phyloP scores from a whole-genome alignment of 1,140 invertebrate species.

The Drosophila auraria region DNA sequence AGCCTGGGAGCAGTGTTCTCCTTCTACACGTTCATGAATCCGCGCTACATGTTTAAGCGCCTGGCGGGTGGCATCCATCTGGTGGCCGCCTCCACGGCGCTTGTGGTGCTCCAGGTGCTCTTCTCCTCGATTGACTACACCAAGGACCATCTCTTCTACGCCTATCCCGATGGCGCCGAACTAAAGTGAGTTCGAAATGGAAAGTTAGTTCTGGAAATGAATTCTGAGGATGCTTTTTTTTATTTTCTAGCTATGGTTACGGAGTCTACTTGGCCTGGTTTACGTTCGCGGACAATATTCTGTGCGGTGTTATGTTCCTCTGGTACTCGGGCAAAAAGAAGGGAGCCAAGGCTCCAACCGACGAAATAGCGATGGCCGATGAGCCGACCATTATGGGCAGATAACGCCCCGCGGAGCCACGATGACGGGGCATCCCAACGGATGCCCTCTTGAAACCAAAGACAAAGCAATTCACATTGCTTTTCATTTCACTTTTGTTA shows the following conservation, averaged over 20 bases:
- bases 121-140: constrained; percentile 90
- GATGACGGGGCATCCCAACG: not conserved
- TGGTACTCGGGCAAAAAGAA: constrained; percentile 93
- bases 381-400: constrained; percentile 93
- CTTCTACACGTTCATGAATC: constrained; percentile 93
- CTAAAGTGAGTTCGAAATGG: constrained; percentile 86
- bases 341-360: constrained; percentile 91
- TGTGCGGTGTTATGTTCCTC: constrained; percentile 90
- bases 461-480: constrained; percentile 66
- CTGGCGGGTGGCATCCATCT: constrained; percentile 94
- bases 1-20: constrained; percentile 93
- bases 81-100: constrained; percentile 89
- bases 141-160: constrained; percentile 88
- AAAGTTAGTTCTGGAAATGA: not conserved
- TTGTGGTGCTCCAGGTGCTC: constrained; percentile 93
- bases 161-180: constrained; percentile 89
- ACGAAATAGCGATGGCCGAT: constrained; percentile 92
- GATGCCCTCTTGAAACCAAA: constrained; percentile 48
- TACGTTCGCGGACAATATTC: constrained; percentile 90
- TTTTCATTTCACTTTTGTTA: constrained; percentile 73
- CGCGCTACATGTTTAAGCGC: constrained; percentile 95
- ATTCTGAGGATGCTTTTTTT: not conserved
- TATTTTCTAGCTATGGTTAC: constrained; percentile 87
- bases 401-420: constrained; percentile 84
- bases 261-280: constrained; percentile 93